Evolutionary conservation across 2,888 invertebrate genomes (phyloP).

Genomic region (Synergus japonicus): DNA sequence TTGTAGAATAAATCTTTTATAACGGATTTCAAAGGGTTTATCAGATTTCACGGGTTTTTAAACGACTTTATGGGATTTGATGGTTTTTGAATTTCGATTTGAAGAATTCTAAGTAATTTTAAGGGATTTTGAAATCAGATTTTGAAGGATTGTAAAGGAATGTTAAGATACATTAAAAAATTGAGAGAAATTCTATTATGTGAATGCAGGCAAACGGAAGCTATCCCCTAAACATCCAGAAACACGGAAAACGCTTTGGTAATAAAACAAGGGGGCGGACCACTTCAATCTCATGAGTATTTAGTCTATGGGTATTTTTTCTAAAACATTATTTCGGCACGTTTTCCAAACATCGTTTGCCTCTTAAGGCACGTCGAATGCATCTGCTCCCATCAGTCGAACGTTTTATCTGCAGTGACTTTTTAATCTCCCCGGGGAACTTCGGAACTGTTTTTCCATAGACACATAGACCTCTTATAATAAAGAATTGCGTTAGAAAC

Average conservation of each 20-base stretch:
- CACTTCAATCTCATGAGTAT: slow-evolving; percentile 32
- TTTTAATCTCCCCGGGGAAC: slow-evolving; percentile 36
- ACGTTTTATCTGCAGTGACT: slow-evolving; percentile 5
- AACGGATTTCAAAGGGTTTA: too few species aligned
- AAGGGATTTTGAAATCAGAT: too few species aligned
- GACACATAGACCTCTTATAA: slow-evolving; percentile 12
- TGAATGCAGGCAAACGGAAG: slow-evolving; percentile 41
- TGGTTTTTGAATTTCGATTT: too few species aligned
- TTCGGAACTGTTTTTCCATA: not conserved
- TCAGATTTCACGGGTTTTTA: too few species aligned
- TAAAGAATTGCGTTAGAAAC: slow-evolving; percentile 1
- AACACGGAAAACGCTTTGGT: slow-evolving; percentile 50
- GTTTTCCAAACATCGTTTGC: slow-evolving; percentile 68
- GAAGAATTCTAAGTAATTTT: too few species aligned
- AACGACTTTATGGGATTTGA: too few species aligned
- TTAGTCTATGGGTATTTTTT: slow-evolving; percentile 18
- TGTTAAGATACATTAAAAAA: not conserved
- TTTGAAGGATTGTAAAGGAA: too few species aligned
- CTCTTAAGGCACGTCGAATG: slow-evolving; percentile 58
- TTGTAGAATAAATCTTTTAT: too few species aligned
- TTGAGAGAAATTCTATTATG: slow-evolving; percentile 37
- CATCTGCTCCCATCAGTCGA: slow-evolving; percentile 65
- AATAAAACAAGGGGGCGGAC: slow-evolving; percentile 48
- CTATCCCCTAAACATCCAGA: slow-evolving; percentile 42
- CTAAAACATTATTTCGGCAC: slow-evolving; percentile 66